These are phyloP conservation scores for Fregata magnificens DNA, from an alignment of 2,113 vertebrate genomes.

Conservation along the genomic window DNA sequence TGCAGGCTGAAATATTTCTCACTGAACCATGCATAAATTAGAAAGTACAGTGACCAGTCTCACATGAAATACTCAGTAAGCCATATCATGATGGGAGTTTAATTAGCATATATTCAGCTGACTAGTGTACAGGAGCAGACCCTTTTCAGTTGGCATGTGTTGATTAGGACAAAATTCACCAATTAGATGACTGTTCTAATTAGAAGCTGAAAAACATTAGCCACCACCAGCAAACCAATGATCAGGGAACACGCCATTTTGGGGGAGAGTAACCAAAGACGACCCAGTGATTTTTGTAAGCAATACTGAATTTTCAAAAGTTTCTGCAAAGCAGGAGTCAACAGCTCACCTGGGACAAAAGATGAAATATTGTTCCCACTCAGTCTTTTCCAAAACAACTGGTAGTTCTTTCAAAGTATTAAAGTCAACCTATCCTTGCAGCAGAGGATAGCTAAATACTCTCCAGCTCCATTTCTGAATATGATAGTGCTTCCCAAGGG, in stretches of 20 bases:
- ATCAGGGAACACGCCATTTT: background rate
- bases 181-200: background rate
- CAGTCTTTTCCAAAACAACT: background rate
- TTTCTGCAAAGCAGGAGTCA: background rate
- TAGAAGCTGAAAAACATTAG: background rate
- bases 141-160: background rate
- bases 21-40: background rate
- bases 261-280: background rate
- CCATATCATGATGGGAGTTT: background rate
- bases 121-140: background rate
- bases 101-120: background rate
- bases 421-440: background rate
- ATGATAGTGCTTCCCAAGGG: background rate
- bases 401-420: background rate
- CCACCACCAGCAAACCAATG: background rate
- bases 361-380: background rate
- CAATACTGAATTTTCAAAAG: background rate
- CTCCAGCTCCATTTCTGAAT: background rate
- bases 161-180: background rate
- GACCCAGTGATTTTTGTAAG: background rate
- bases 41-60: background rate
- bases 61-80: background rate
- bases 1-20: background rate
- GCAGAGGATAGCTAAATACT: background rate
- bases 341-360: background rate